phyloP scores from a whole-genome alignment of 1,140 invertebrate genomes.

The Zaprionus capensis region DNA sequence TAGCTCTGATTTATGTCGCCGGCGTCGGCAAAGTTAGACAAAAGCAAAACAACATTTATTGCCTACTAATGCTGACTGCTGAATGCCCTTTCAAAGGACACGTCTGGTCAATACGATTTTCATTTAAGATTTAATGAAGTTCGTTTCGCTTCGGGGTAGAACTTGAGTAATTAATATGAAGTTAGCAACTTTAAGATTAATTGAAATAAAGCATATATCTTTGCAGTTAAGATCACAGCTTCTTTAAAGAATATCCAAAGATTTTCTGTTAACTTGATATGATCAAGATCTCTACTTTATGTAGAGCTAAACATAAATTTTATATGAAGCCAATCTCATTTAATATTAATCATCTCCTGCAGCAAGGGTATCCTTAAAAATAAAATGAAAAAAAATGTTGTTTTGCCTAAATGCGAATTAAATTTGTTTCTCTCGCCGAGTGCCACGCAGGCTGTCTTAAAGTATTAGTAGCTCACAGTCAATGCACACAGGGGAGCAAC shows the following conservation, averaged over 20 bases:
- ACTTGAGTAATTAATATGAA: too few relatives aligned
- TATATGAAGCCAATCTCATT: background rate
- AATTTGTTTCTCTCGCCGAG: conserved; percentile 62
- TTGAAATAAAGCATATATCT: background rate
- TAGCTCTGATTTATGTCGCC: conserved; percentile 77
- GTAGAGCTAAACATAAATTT: background rate
- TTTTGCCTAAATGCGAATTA: conserved; percentile 77
- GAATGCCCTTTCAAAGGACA: conserved; percentile 7
- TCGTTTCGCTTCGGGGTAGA: too few relatives aligned
- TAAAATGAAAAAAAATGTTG: conserved; percentile 28
- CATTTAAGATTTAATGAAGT: background rate
- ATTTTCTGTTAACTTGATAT: too few relatives aligned
- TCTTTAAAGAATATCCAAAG: too few relatives aligned
- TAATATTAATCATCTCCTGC: background rate
- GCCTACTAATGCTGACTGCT: background rate
- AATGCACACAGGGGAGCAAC: conserved; percentile 15
- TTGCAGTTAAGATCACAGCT: too few relatives aligned
- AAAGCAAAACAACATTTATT: conserved; percentile 6
- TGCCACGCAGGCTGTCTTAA: conserved; percentile 67
- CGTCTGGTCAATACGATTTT: background rate
- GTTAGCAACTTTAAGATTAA: background rate
- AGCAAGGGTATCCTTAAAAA: background rate
- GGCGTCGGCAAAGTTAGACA: conserved; percentile 19
- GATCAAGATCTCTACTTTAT: too few relatives aligned
- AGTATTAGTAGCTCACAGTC: conserved; percentile 75